Evolutionary conservation across 2,113 vertebrate species (phyloP), one percentile per base, ranked within the genome.

Genomic region (Candoia aspera): DNA sequence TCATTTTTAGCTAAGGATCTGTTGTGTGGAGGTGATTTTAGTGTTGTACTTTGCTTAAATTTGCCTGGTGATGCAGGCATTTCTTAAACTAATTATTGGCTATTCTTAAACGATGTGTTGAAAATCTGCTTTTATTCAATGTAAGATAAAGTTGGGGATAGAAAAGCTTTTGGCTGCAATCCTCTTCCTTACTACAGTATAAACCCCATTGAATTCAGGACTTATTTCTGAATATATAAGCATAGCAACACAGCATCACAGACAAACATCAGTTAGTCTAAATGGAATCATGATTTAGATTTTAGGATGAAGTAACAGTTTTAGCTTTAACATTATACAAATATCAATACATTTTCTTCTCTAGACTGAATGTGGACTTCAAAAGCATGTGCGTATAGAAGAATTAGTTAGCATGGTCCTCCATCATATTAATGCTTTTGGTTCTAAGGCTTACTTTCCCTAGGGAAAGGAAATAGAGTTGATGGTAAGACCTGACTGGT

Each of bases 131-230:
- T 68, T 88, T 95, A 89, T 23, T 93, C 60, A 11, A 93, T 93
- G 95, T 90, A 94, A 95, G 92, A 26, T 94, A 84, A 87, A 91
- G 26, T 94, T 91, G 13, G 3, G 68, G 13, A 21, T 17, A 86
- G 46, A 53, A 24, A 12, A 91, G 54, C 6, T 29, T 53, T n/a
- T 86, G 19, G 29, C 2, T 55, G 42, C 12, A 91, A 33, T 86
- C 21, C 12, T 64, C 10, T 64, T 13, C 24, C 24, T 86, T 91
- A 53, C 10, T n/a, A 9, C 2, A 23, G 19, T 79, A n/a, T 49
- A 84, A 59, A 9, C 23, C 46, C 37, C 46, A 62, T 37, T 53
- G 58, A 33, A 62, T 15, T 86, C 8, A 8, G 29, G 17, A 46
- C 1, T 24, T 54, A 86, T 12, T 58, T 90, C 37, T 29, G 13